Conservation (phyloP, 2,113 vertebrate species). For the Tychaedon coryphoeus region DNA sequence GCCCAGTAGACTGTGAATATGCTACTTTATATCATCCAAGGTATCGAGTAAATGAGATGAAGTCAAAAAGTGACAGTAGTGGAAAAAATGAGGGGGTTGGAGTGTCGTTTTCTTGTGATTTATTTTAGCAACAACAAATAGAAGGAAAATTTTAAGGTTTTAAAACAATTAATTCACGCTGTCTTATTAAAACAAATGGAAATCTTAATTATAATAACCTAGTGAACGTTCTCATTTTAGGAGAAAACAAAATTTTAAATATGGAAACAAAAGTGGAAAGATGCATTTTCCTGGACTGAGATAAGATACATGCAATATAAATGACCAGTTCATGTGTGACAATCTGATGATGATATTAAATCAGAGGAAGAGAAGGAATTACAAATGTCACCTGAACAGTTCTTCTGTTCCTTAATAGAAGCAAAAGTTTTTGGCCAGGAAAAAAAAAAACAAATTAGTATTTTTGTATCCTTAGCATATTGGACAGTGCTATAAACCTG, state of each 20-base stretch:
- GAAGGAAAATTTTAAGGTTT: background rate
- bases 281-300: background rate
- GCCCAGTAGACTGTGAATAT: background rate
- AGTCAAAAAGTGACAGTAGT: background rate
- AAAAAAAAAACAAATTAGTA: background rate
- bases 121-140: background rate
- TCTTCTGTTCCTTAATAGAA: background rate
- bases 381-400: background rate
- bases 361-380: background rate
- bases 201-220: background rate
- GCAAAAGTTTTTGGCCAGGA: background rate
- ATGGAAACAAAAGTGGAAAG: background rate
- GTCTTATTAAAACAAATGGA: background rate
- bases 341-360: background rate
- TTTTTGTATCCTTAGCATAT: background rate
- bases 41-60: background rate
- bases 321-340: background rate
- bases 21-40: background rate
- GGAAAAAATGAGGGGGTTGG: rapidly evolving
- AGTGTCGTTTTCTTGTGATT: background rate
- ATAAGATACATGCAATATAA: background rate
- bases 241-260: background rate
- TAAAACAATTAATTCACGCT: background rate
- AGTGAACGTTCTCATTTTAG: background rate
- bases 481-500: background rate